Conservation (phyloP, 2,797 vertebrate genomes). For the Dromococcyx pavoninus region DNA sequence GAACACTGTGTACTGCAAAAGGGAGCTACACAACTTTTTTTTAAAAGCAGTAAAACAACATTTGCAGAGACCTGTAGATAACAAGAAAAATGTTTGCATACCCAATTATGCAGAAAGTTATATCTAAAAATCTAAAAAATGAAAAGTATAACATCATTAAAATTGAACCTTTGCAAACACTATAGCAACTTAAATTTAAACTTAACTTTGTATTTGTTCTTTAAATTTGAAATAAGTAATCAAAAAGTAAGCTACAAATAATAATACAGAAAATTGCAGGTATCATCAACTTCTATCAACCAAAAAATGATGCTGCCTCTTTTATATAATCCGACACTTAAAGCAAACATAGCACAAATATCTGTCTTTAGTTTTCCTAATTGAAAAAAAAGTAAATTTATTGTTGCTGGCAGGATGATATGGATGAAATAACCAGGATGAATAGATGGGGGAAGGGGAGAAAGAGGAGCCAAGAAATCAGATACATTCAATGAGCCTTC, state of each 20-base stretch:
- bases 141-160: not conserved
- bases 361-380: constrained; percentile 77
- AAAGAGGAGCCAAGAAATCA: constrained; percentile 63
- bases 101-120: not conserved
- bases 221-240: not conserved
- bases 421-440: constrained; percentile 76
- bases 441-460: constrained; percentile 68
- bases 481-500: constrained; percentile 82
- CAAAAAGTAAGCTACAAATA: constrained; percentile 1
- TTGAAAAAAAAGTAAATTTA: constrained; percentile 75
- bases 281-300: constrained; percentile 43
- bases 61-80: not conserved
- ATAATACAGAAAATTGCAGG: constrained; percentile 18
- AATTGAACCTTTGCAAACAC: not conserved
- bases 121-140: not conserved
- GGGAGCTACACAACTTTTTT: not conserved
- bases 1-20: not conserved
- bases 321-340: constrained; percentile 69
- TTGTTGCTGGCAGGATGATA: constrained; percentile 78
- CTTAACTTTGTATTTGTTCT: constrained; percentile 3
- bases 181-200: not conserved
- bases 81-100: not conserved
- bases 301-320: constrained; percentile 16
- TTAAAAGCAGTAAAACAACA: not conserved
- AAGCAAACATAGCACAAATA: constrained; percentile 68